phyloP scores from a whole-genome alignment of 1,140 invertebrate genomes.

The Pachypeltis micranthus region DNA sequence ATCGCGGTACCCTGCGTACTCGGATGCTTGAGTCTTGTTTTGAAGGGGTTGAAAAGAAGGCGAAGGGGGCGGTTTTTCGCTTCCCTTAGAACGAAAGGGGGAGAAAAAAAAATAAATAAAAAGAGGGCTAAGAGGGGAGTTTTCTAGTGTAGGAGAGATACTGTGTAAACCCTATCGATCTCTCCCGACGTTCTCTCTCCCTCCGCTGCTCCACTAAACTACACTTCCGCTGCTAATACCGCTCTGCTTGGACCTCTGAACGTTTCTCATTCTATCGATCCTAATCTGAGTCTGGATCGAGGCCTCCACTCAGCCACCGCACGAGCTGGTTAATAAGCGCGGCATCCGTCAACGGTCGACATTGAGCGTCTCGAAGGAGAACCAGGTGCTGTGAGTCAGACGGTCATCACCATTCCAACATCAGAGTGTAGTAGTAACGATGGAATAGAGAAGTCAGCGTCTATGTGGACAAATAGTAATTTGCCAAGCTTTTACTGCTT shows the following conservation, averaged over 20 bases:
- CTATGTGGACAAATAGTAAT: no score
- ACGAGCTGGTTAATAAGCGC: no score
- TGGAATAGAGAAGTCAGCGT: no score
- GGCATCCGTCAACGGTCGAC: no score
- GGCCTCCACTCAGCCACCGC: no score
- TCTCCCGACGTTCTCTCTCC: not conserved
- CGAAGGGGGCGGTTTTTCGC: not conserved
- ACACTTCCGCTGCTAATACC: slow-evolving; percentile 12
- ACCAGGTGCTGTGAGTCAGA: no score
- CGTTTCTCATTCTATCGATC: not conserved
- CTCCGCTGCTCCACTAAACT: slow-evolving; percentile 14
- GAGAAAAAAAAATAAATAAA: not conserved
- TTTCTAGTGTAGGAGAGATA: slow-evolving; percentile 14
- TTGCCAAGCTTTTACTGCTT: no score
- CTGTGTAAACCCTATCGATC: slow-evolving; percentile 16
- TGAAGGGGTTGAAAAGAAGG: not conserved
- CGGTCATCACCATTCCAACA: no score
- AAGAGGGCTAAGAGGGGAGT: slow-evolving; percentile 3
- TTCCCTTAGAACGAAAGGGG: not conserved
- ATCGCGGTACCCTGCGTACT: not conserved
- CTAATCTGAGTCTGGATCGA: no score
- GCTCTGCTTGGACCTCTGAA: not conserved
- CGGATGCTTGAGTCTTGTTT: not conserved
- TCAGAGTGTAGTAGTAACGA: no score
- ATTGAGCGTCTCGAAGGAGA: no score